Percentiles rank a stretch among this genome's conserved stretches.
phyloP scores from a whole-genome alignment of 2,888 invertebrate genomes.

The Urechis unicinctus region DNA sequence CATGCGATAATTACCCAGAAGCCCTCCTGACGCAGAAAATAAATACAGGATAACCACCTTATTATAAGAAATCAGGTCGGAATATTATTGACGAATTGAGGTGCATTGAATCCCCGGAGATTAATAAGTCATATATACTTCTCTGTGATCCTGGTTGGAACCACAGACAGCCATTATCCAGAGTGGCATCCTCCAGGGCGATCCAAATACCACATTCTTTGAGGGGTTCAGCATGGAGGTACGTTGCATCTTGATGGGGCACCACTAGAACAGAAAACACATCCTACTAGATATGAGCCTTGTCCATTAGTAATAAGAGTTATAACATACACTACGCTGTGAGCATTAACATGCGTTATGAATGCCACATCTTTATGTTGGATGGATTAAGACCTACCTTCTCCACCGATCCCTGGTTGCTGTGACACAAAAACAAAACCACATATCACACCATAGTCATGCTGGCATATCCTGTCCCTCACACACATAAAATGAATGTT shows the following conservation, averaged over 20 bases:
- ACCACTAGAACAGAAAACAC: constrained; percentile 42
- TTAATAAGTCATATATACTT: constrained; percentile 20
- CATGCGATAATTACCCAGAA: constrained; percentile 53
- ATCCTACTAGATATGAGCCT: not conserved
- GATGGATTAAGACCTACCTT: constrained; percentile 58
- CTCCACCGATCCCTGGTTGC: constrained; percentile 82
- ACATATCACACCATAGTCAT: too few species aligned
- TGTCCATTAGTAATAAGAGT: not conserved
- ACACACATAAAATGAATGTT: too few species aligned
- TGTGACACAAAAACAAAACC: constrained; percentile 19
- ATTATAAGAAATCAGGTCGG: too few species aligned
- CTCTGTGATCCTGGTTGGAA: constrained; percentile 87
- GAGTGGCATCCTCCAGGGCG: constrained; percentile 85
- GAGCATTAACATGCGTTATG: not conserved
- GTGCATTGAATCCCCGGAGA: not conserved
- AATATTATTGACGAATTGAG: too few species aligned
- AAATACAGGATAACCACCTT: too few species aligned
- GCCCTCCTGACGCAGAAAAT: constrained; percentile 26
- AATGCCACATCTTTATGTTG: not conserved
- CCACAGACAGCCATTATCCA: constrained; percentile 91
- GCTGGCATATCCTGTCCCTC: too few species aligned
- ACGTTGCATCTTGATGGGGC: constrained; percentile 72
- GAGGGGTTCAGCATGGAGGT: constrained; percentile 69
- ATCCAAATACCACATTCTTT: constrained; percentile 85
- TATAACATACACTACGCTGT: not conserved